Conservation (phyloP, 1,140 invertebrate genomes). For the Hyposmocoma kahamanoa region DNA sequence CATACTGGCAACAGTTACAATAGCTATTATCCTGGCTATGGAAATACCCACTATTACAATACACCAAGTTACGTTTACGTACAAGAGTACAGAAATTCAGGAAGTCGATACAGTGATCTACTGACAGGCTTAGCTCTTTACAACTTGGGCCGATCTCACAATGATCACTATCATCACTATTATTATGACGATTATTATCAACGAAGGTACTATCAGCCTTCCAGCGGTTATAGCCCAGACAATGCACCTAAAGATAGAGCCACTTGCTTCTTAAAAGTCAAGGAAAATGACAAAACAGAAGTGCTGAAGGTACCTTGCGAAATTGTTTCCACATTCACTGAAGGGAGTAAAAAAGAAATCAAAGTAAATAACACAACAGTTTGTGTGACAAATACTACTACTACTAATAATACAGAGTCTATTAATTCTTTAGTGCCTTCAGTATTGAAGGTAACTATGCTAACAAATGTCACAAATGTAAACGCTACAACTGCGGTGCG, state of each 20-base stretch:
- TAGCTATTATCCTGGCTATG: slow-evolving; percentile 13
- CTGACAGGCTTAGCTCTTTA: slow-evolving; percentile 58
- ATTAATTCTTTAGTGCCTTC: neutral
- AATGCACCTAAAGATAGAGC: slow-evolving; percentile 34
- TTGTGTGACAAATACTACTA: slow-evolving; percentile 22
- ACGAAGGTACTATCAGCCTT: slow-evolving; percentile 29
- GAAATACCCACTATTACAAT: slow-evolving; percentile 26
- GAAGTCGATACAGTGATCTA: slow-evolving; percentile 47
- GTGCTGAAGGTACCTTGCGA: slow-evolving; percentile 55
- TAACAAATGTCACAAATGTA: neutral
- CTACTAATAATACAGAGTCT: slow-evolving; percentile 11
- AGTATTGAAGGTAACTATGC: neutral
- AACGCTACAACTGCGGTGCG: neutral
- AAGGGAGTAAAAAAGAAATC: slow-evolving; percentile 32
- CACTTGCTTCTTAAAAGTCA: slow-evolving; percentile 44
- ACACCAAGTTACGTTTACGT: slow-evolving; percentile 55
- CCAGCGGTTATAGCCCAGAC: slow-evolving; percentile 12
- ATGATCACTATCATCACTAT: slow-evolving; percentile 45
- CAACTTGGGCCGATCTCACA: slow-evolving; percentile 52
- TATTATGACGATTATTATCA: slow-evolving; percentile 60
- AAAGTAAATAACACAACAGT: slow-evolving; percentile 33
- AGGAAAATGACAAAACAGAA: slow-evolving; percentile 39
- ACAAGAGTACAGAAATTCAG: slow-evolving; percentile 51
- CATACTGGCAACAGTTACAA: slow-evolving; percentile 11
- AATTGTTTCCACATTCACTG: slow-evolving; percentile 60